Conservation (phyloP, 2,113 vertebrate genomes). For the Anser cygnoides region DNA sequence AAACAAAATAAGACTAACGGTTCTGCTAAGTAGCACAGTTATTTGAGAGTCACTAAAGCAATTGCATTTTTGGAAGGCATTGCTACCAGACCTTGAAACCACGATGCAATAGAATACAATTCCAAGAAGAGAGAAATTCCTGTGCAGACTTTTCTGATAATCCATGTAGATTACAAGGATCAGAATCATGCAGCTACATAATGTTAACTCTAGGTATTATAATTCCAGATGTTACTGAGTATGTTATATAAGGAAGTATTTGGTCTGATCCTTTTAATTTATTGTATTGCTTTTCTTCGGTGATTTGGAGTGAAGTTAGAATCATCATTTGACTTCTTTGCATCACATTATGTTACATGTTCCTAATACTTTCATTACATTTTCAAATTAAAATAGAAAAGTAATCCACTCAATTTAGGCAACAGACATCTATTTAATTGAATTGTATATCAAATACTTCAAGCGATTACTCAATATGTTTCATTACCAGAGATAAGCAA, state of each 20-base stretch:
- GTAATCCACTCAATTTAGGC: neutral
- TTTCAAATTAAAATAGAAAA: neutral
- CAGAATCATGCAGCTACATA: neutral
- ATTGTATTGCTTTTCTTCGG: neutral
- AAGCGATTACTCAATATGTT: neutral
- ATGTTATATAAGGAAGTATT: neutral
- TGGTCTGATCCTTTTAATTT: neutral
- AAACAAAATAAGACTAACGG: neutral
- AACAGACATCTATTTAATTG: neutral
- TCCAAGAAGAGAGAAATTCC: neutral
- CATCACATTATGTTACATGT: neutral
- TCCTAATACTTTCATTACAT: neutral
- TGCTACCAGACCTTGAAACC: neutral
- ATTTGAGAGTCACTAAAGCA: neutral
- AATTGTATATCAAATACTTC: neutral
- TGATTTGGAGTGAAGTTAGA: neutral
- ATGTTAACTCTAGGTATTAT: neutral
- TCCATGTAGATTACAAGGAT: neutral
- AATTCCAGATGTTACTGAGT: neutral
- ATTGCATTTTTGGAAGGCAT: neutral
- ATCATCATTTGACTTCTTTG: neutral
- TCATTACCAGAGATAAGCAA: neutral
- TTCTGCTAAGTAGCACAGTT: neutral
- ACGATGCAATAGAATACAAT: neutral
- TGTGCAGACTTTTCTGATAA: neutral